Base-by-base conservation (phyloP, 2,797 vertebrate genomes). In the Platalea minor region DNA sequence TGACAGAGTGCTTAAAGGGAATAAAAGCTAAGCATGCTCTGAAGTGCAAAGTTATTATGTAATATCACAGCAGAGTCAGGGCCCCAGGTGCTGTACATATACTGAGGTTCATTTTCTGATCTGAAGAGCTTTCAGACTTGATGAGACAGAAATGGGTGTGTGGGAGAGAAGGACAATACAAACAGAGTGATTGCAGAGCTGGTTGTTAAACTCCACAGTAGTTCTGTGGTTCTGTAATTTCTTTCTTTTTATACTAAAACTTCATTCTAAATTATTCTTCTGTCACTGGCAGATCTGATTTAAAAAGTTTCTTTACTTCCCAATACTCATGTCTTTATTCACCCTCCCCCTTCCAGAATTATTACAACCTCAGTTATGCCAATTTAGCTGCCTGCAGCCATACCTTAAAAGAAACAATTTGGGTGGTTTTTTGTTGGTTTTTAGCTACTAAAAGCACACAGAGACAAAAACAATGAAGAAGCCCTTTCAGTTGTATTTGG, bases 1-100 rank as follows among this genome's bases (percentile, higher is more conserved):
- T 94, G 93, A 94, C 74, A 95, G 85, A 90, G 80, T 87, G 83
- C 84, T 96, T 96, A 85, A 93, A 95, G 91, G 88, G 92, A 96
- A 91, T 93, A 92, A 94, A 96, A 96, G 74, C 88, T 88, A 95
- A 91, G 83, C 41, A 57, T 88, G 83, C 90, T 97, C 94, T 95
- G 91, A 96, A 93, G 93, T 95, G 77, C 85, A 82, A 78, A 93
- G 88, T 93, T 94, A 75, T 91, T 96, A 93, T 91, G 94, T 92
- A 94, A 94, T 95, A 95, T 90, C 90, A 76, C 59, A 84, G 85
- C 48, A 88, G 94, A 95, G 91, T 95, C 85, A 90, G 73, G 83
- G 91, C 94, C 91, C 33, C 90, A 81, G 91, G 94, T 96, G 88
- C 83, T 95, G 85, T 70, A 86, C 80, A 26, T 91, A 76, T 46